Evolutionary conservation across 2,888 invertebrate genomes (phyloP), one percentile per base, ranked within the genome.

Genomic region (Xanthia icteritia): DNA sequence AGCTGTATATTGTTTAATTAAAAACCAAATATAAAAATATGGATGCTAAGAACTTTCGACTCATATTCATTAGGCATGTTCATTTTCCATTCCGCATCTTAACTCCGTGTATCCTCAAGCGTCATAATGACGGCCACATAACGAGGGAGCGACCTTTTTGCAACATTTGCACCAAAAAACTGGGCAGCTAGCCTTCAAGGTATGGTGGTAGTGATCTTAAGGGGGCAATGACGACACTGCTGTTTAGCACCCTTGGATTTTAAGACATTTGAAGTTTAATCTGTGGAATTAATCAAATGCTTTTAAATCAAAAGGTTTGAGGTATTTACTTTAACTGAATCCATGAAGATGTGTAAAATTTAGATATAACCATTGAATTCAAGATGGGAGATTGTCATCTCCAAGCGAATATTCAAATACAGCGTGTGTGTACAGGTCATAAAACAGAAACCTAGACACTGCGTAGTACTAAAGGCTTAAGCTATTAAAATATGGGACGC

Each of bases 101-200:
- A 61, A 15, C 45, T 82, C 64, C 27, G 5, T 76, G 71, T 17
- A 58, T 36, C 39, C 11, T 67, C 31, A 56, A 61, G 39, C 72
- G 67, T 75, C 75, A 75, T 74, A 63, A 71, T 61, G 75, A 81
- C 77, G 69, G 27, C 9, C 20, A 74, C 36, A 61, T 86, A 82
- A 87, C 31, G 76, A 79, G 77, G 66, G 27, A 73, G 17, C 15
- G 86, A 87, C 87, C 88, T 87, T 88, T 86, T 51, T 74, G 68
- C 70, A 83, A 86, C 82, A 87, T 87, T 87, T 88, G 81, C 73
- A 77, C 77, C 77, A 71, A 75, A 69, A 67, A 84, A 71, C 73
- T 81, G 72, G 63, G 27, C 73, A 63, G 60, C 68, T 68, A 69
- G 71, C 76, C 78, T 75, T 77, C 81, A 64, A 58, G 73, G 20